These are phyloP conservation scores for Diarsia dahlii DNA, from an alignment of 2,888 invertebrate species.

Conservation along the genomic window DNA sequence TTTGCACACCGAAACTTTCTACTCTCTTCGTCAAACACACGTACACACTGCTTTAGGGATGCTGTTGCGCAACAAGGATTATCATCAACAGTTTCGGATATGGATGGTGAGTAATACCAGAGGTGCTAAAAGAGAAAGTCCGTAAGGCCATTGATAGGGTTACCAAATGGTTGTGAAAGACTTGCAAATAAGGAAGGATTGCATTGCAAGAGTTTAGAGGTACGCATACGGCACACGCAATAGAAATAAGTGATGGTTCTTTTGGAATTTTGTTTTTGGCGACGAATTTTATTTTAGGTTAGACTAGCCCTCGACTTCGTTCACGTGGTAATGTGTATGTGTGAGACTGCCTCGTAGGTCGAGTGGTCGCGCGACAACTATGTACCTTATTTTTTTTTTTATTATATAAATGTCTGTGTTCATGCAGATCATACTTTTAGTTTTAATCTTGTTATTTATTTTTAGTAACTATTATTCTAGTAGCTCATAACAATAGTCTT, in stretches of 20 bases:
- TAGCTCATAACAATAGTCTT: too few species aligned
- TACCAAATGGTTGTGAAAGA: constrained; percentile 31
- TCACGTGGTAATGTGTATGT: neutral
- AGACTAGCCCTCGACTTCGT: neutral
- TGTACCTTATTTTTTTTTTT: too few species aligned
- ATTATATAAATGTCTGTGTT: too few species aligned
- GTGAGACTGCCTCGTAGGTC: neutral
- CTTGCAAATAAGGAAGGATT: constrained; percentile 19
- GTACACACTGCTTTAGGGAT: constrained; percentile 64
- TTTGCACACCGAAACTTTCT: constrained; percentile 78
- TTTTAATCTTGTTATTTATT: too few species aligned
- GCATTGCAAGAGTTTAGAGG: neutral
- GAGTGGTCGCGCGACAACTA: too few species aligned
- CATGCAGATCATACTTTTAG: too few species aligned
- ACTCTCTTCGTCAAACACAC: constrained; percentile 77
- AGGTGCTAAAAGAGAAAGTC: constrained; percentile 61
- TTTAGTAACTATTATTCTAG: too few species aligned
- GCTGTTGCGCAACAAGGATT: constrained; percentile 74
- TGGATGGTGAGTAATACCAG: constrained; percentile 59
- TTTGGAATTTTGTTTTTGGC: neutral
- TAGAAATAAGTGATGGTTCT: neutral
- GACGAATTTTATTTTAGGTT: neutral
- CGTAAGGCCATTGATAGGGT: constrained; percentile 45
- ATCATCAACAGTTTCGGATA: constrained; percentile 57
- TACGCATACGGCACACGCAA: neutral